Conservation (phyloP, 2,797 vertebrate genomes). For the Cirrhinus molitorella region DNA sequence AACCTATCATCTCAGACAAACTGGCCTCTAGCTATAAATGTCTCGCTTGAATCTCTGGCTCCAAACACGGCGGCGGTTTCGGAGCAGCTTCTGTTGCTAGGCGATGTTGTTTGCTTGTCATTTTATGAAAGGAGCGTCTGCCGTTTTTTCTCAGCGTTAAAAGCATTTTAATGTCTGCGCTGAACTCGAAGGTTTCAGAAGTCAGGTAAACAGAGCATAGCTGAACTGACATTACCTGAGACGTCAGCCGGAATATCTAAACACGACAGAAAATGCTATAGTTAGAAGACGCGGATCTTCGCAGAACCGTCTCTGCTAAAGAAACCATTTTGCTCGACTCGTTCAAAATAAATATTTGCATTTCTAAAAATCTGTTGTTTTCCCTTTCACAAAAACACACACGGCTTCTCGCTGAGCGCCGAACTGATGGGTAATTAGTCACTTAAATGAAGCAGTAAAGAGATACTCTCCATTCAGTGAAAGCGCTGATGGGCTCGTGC, state of each 20-base stretch:
- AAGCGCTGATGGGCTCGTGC: constrained; percentile 57
- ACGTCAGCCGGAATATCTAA: constrained; percentile 36
- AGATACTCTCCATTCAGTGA: constrained; percentile 40
- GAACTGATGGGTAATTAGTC: constrained; percentile 60
- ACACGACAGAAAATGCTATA: not conserved
- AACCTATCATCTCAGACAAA: constrained; percentile 49
- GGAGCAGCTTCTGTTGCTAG: constrained; percentile 68
- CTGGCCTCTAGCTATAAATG: constrained; percentile 47
- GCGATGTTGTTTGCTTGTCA: constrained; percentile 62
- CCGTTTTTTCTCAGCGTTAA: constrained; percentile 54
- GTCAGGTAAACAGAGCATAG: constrained; percentile 61
- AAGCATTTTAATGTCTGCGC: constrained; percentile 71
- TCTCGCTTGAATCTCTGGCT: constrained; percentile 32
- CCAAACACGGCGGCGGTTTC: constrained; percentile 39
- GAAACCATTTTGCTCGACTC: not conserved
- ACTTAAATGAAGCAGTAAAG: constrained; percentile 52
- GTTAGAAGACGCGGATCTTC: constrained; percentile 19
- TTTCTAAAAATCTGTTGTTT: constrained; percentile 33
- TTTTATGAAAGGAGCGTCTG: constrained; percentile 66
- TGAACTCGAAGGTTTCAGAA: constrained; percentile 69
- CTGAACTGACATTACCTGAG: constrained; percentile 38
- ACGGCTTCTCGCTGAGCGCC: constrained; percentile 8
- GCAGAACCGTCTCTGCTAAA: not conserved
- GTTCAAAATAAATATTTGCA: constrained; percentile 32
- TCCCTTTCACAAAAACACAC: constrained; percentile 18